A percentile compares a stretch with the other conserved stretches of the same genome.
Evolutionary conservation across 2,797 vertebrate species (phyloP).

Genomic region (Eupleurogrammus muticus): DNA sequence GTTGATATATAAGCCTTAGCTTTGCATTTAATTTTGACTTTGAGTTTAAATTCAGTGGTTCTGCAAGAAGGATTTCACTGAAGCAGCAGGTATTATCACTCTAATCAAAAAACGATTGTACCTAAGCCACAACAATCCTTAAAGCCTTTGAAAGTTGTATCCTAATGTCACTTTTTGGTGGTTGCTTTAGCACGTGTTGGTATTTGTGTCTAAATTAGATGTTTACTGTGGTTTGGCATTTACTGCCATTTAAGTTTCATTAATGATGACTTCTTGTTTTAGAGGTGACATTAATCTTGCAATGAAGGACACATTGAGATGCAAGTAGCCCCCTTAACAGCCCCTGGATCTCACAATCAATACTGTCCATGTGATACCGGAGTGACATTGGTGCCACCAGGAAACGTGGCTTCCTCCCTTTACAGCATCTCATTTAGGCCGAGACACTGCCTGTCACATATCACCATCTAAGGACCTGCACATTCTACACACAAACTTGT

Average conservation of each 20-base stretch:
- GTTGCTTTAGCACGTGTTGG: neutral
- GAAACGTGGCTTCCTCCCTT: slow-evolving; percentile 45
- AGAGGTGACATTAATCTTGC: slow-evolving; percentile 64
- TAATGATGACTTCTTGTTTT: slow-evolving; percentile 61
- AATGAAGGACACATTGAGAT: slow-evolving; percentile 69
- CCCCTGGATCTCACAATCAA: slow-evolving; percentile 68
- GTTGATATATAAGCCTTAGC: no score
- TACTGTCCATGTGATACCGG: slow-evolving; percentile 55
- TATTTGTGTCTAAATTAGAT: slow-evolving; percentile 1
- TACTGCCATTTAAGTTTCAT: slow-evolving; percentile 52
- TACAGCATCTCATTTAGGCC: slow-evolving; percentile 54
- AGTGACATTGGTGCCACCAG: slow-evolving; percentile 58
- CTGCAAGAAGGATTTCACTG: no score
- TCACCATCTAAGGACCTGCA: slow-evolving; percentile 32
- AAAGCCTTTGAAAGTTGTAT: neutral
- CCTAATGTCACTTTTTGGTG: neutral
- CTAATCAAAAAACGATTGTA: neutral
- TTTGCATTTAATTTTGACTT: no score
- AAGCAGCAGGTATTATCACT: no score
- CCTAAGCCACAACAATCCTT: neutral
- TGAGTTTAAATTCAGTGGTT: no score
- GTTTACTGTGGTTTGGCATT: slow-evolving; percentile 36
- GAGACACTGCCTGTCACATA: slow-evolving; percentile 50
- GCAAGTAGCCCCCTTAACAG: slow-evolving; percentile 64
- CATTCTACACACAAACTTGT: slow-evolving; percentile 18